These are phyloP conservation scores for Formica exsecta DNA, from an alignment of 1,140 invertebrate species.

Conservation along the genomic window DNA sequence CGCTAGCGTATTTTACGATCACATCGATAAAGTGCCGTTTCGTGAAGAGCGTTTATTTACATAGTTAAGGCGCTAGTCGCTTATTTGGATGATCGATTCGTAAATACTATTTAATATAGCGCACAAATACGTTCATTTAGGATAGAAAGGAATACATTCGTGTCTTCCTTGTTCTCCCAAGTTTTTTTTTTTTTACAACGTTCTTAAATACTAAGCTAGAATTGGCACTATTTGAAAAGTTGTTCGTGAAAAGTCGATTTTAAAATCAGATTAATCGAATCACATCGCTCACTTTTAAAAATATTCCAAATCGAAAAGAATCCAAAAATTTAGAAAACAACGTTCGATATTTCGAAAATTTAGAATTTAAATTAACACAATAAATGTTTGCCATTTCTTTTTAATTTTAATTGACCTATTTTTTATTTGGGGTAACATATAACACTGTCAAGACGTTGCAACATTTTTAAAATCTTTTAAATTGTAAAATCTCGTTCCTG, in stretches of 20 bases:
- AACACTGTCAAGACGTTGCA: constrained; percentile 8
- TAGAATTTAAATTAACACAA: not conserved
- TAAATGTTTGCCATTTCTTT: not conserved
- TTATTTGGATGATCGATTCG: constrained; percentile 36
- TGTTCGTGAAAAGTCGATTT: not conserved
- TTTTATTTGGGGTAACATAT: constrained; percentile 19
- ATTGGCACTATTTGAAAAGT: constrained; percentile 49
- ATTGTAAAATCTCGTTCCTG: constrained; percentile 26
- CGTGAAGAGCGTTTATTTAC: constrained; percentile 49
- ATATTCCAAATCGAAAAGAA: not conserved
- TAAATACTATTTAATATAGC: constrained; percentile 48
- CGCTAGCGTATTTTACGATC: constrained; percentile 49
- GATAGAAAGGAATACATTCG: not conserved
- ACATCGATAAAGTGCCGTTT: constrained; percentile 33
- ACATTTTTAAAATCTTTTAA: constrained; percentile 45
- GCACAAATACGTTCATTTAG: constrained; percentile 32
- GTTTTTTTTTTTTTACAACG: constrained; percentile 9
- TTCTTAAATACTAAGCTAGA: constrained; percentile 39
- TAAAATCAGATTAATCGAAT: not conserved
- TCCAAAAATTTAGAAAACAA: not conserved
- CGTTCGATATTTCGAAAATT: not conserved
- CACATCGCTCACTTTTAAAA: not conserved
- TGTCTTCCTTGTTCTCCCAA: not conserved
- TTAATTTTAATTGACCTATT: constrained; percentile 53
- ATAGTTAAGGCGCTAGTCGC: constrained; percentile 58